phyloP scores from a whole-genome alignment of 2,113 vertebrate genomes.

The Lampris megalopsis region DNA sequence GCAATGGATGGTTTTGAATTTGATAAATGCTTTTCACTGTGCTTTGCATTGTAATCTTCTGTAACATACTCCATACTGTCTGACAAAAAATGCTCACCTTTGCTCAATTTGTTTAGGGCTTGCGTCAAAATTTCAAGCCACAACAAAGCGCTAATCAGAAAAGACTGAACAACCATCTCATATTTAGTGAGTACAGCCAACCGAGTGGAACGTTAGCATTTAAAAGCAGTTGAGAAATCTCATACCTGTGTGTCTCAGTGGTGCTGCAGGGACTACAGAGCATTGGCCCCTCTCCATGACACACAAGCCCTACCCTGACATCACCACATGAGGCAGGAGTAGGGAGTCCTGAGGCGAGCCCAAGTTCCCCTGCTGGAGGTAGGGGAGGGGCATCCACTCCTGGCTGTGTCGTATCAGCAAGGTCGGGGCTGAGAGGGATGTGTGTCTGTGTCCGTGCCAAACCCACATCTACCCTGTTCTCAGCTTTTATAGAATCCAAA shows the following conservation, averaged over 20 bases:
- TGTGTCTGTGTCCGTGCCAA: slow-evolving; percentile 47
- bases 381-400: slow-evolving; percentile 83
- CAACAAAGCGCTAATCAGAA: too few species aligned
- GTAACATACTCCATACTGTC: too few species aligned
- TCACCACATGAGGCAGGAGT: slow-evolving; percentile 42
- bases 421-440: slow-evolving; percentile 74
- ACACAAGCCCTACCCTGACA: slow-evolving; percentile 24
- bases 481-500: slow-evolving; percentile 58
- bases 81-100: too few species aligned
- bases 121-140: too few species aligned
- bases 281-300: slow-evolving; percentile 67
- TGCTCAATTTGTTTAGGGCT: too few species aligned
- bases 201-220: neutral
- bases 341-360: slow-evolving; percentile 30
- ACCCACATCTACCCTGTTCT: slow-evolving; percentile 46
- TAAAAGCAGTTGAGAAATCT: neutral
- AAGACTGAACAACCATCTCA: too few species aligned
- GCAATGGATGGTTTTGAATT: too few species aligned
- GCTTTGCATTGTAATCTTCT: too few species aligned
- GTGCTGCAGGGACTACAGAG: slow-evolving; percentile 91
- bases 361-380: slow-evolving; percentile 52
- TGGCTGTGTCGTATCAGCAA: slow-evolving; percentile 92
- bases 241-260: slow-evolving; percentile 82
- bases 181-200: too few species aligned
- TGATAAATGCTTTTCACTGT: too few species aligned